Percentiles rank a stretch among this genome's conserved stretches.
These are phyloP conservation scores for Hirtodrosophila cameraria DNA, from an alignment of 2,888 invertebrate species.

Conservation along the genomic window DNA sequence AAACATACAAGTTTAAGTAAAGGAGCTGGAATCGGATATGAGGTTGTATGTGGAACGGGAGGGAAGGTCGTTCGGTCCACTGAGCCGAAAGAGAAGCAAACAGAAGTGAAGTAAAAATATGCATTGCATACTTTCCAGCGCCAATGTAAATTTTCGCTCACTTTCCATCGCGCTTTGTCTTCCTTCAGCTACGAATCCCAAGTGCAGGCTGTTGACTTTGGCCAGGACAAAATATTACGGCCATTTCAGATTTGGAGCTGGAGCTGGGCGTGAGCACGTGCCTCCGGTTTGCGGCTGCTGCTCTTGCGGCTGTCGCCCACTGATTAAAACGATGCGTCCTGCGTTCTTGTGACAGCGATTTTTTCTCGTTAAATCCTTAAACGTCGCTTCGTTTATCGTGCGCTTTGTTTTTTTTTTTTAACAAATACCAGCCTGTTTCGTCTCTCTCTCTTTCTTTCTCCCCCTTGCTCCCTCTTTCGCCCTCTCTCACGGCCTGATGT, in stretches of 20 bases:
- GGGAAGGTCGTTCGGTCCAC: conserved; percentile 30
- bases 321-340: conserved; percentile 74
- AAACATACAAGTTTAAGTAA: not conserved
- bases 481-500: not conserved
- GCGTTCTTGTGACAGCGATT: conserved; percentile 65
- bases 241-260: conserved; percentile 38
- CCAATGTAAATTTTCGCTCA: conserved; percentile 65
- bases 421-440: conserved; percentile 27
- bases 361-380: conserved; percentile 79
- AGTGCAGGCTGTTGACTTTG: conserved; percentile 71
- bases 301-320: conserved; percentile 45
- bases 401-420: conserved; percentile 66
- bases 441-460: not conserved
- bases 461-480: not conserved
- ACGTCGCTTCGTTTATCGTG: conserved; percentile 64
- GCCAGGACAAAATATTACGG: conserved; percentile 68
- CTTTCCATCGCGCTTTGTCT: conserved; percentile 46
- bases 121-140: conserved; percentile 71
- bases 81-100: conserved; percentile 58
- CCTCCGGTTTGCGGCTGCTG: conserved; percentile 9
- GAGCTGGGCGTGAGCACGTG: conserved; percentile 47
- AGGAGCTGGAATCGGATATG: conserved; percentile 88
- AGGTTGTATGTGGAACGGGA: conserved; percentile 9
- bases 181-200: conserved; percentile 29
- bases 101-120: conserved; percentile 70